Percentiles rank a stretch among this genome's conserved stretches.
Evolutionary conservation across 2,888 invertebrate genomes (phyloP).

Genomic region (Megastigmus dorsalis): DNA sequence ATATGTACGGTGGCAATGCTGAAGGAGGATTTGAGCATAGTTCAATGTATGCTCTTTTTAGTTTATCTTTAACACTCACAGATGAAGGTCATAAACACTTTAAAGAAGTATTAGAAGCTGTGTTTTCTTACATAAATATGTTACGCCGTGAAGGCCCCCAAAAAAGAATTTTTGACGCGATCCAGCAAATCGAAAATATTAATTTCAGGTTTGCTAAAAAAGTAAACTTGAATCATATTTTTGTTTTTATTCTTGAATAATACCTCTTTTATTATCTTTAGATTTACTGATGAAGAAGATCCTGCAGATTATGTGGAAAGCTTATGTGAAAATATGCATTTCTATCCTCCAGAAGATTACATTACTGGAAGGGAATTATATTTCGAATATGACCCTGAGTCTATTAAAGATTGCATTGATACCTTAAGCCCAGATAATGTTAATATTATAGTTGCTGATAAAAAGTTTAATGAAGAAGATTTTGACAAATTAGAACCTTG

Average conservation of each 20-base stretch:
- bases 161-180: conserved; percentile 78
- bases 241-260: not conserved
- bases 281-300: conserved; percentile 82
- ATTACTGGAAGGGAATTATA: conserved; percentile 85
- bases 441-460: conserved; percentile 83
- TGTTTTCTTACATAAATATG: conserved; percentile 88
- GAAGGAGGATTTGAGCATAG: conserved; percentile 88
- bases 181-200: conserved; percentile 80
- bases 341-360: conserved; percentile 86
- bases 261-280: conserved; percentile 72
- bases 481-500: conserved; percentile 85
- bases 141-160: conserved; percentile 81
- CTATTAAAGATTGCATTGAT: conserved; percentile 79
- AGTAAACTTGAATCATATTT: not conserved
- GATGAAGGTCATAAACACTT: conserved; percentile 84
- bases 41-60: conserved; percentile 85
- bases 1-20: conserved; percentile 82
- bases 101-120: conserved; percentile 83
- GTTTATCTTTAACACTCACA: conserved; percentile 84
- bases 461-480: conserved; percentile 76
- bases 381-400: conserved; percentile 85
- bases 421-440: conserved; percentile 80
- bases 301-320: conserved; percentile 87
- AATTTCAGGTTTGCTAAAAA: conserved; percentile 72
- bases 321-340: conserved; percentile 86